Evolutionary conservation across 2,113 vertebrate genomes (phyloP).

Genomic region (Corythoichthys haematopterus): DNA sequence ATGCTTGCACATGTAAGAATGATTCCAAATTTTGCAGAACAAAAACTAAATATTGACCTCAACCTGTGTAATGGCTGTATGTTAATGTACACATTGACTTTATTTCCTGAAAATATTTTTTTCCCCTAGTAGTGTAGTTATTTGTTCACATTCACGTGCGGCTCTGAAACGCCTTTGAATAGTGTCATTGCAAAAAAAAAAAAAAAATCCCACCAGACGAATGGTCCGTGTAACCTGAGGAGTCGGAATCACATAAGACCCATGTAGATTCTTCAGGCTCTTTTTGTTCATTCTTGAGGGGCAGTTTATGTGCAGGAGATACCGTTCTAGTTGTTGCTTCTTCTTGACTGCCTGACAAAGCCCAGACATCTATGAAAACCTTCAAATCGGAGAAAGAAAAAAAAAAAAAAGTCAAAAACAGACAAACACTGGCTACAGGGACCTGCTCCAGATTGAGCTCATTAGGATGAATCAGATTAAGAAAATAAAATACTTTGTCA

Average conservation of each 20-base stretch:
- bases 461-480: no score
- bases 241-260: not conserved
- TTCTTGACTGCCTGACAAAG: not conserved
- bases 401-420: not conserved
- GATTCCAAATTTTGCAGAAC: no score
- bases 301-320: not conserved
- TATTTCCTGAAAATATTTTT: not conserved
- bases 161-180: not conserved
- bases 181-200: not conserved
- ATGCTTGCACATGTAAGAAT: no score
- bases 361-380: constrained; percentile 2
- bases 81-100: not conserved
- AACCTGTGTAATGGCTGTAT: no score
- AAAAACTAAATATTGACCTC: no score
- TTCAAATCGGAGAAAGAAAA: constrained; percentile 9
- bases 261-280: not conserved
- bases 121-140: not conserved
- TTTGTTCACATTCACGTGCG: not conserved
- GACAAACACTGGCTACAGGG: not conserved
- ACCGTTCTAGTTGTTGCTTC: not conserved
- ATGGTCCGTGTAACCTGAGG: constrained; percentile 29
- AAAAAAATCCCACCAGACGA: constrained; percentile 43
- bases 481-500: no score
- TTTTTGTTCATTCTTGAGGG: not conserved
- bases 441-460: no score